Percentiles rank a stretch among this genome's conserved stretches.
Conservation (phyloP, 2,113 vertebrate species). For the Hystrix cristata region DNA sequence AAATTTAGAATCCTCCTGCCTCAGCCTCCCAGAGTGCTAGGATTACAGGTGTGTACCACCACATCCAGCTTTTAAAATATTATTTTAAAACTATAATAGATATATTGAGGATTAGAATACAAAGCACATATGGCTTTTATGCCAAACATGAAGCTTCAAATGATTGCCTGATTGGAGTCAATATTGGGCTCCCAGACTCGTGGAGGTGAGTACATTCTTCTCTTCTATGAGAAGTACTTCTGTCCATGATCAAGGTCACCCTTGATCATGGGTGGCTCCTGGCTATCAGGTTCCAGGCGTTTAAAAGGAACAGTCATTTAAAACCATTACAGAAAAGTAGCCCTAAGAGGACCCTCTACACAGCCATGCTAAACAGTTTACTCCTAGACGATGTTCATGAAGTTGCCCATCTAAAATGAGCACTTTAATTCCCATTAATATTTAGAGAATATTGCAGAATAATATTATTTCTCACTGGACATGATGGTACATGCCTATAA, state of each 20-base stretch:
- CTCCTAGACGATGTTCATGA: neutral
- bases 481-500: neutral
- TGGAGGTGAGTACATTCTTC: neutral
- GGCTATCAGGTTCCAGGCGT: neutral
- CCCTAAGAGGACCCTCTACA: neutral
- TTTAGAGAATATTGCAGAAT: neutral
- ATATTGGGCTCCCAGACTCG: neutral
- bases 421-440: neutral
- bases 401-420: neutral
- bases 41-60: neutral
- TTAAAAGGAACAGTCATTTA: neutral
- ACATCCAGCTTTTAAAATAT: neutral
- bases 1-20: neutral
- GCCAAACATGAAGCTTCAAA: neutral
- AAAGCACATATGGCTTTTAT: neutral
- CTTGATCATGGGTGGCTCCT: neutral
- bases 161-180: neutral
- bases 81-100: neutral
- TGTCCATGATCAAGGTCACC: neutral
- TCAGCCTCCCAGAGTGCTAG: neutral
- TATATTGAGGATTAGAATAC: neutral
- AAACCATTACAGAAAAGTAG: neutral
- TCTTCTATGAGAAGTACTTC: neutral
- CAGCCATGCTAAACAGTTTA: neutral
- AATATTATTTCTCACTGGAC: neutral